Conservation (phyloP, 2,113 vertebrate species). For the Origma solitaria region DNA sequence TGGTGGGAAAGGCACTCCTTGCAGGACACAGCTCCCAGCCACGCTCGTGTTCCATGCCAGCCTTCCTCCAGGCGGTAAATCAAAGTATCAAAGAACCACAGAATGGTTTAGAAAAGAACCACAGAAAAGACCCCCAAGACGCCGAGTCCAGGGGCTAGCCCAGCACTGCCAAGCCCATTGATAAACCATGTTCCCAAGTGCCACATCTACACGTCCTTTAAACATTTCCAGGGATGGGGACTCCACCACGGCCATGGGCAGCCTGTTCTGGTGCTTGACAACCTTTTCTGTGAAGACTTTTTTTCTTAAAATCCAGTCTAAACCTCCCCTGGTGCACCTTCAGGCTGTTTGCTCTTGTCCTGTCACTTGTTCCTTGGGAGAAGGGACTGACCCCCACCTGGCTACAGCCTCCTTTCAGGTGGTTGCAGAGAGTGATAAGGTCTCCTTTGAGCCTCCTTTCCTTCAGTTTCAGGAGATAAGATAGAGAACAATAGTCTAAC, state of each 20-base stretch:
- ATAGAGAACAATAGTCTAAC: not conserved
- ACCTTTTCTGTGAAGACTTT: not conserved
- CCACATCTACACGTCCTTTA: not conserved
- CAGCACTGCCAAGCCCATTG: not conserved
- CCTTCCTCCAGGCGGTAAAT: not conserved
- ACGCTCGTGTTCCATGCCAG: rapidly evolving
- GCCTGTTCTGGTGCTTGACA: not conserved
- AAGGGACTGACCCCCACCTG: rapidly evolving
- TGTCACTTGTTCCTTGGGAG: not conserved
- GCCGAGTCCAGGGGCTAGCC: not conserved
- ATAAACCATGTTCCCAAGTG: not conserved
- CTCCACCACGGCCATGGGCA: not conserved
- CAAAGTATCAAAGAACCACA: not conserved
- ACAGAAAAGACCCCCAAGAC: not conserved
- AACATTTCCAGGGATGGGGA: not conserved
- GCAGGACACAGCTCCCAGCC: not conserved
- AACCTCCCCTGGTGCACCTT: not conserved
- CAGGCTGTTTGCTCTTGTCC: not conserved
- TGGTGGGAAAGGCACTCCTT: not conserved
- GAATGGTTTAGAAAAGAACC: not conserved
- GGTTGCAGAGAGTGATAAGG: not conserved
- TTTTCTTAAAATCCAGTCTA: not conserved
- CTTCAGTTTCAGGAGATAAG: not conserved
- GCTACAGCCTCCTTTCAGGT: not conserved
- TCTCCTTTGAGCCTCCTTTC: not conserved